A percentile compares a stretch with the other conserved stretches of the same genome.
These are phyloP conservation scores for Leptopilina boulardi DNA, from an alignment of 1,140 invertebrate genomes.

Conservation along the genomic window DNA sequence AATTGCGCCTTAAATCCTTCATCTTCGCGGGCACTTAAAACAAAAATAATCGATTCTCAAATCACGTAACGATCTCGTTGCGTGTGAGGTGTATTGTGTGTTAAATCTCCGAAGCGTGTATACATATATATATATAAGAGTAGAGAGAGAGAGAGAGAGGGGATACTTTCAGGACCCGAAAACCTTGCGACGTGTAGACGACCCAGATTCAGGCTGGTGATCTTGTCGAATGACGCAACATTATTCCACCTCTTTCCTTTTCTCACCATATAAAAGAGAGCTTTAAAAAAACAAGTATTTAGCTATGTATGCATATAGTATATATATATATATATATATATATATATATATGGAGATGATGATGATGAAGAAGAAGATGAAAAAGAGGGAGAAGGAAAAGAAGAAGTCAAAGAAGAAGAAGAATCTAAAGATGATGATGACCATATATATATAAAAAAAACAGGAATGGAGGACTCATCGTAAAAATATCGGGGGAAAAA, in stretches of 20 bases:
- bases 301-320: too few species aligned
- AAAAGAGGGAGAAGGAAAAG: too few species aligned
- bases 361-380: too few species aligned
- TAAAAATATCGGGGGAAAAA: too few species aligned
- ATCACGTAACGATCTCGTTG: constrained; percentile 25
- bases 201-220: constrained; percentile 30
- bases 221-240: constrained; percentile 16
- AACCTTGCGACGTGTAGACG: constrained; percentile 28
- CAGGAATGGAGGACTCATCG: too few species aligned
- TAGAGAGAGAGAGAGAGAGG: background rate
- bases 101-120: background rate
- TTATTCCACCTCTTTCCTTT: background rate
- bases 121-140: too few species aligned
- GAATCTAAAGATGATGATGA: too few species aligned
- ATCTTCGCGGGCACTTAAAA: background rate
- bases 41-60: constrained; percentile 23
- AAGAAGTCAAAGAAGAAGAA: too few species aligned
- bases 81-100: background rate
- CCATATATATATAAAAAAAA: too few species aligned
- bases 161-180: constrained; percentile 13
- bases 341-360: too few species aligned
- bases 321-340: too few species aligned
- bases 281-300: background rate
- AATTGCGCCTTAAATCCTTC: background rate
- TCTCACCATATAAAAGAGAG: too few species aligned